Base-by-base conservation (phyloP, 1,140 invertebrate species). In the Drosophila yakuba region DNA sequence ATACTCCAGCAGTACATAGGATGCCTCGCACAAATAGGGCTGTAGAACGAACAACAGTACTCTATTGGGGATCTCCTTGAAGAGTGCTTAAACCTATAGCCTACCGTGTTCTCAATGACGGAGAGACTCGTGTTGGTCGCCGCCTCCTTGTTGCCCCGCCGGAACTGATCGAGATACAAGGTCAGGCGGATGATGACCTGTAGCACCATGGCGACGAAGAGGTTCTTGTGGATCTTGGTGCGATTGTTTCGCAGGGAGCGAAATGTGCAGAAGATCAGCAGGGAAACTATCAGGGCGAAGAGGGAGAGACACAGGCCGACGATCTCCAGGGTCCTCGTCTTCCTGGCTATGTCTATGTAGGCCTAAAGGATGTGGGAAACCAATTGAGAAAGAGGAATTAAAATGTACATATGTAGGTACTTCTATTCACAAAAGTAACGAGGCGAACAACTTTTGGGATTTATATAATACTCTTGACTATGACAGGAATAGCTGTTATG, bases 191-290 rank as follows among this genome's bases (percentile, higher is more conserved):
- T 95, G 25, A 97, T 90, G 2, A 98, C 96, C 92, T 98, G 97
- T 14, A 97, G 94, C 36, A 97, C 93, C 94, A 98, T 97, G 0
- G 97, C 96, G 2, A 97, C 94, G 91, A 98, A 98, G 23, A 98
- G 93, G 84, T 97, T 97, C 89, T 96, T 96, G 90, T 98, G 97
- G 57, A 98, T 97, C 58, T 95, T 94, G 3, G 97, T 98, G 58
- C 97, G 94, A 81, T 97, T 97, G 80, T 98, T 98, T 63, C 96
- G 94, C 32, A 98, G 91, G 45, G 95, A 95, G 77, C 97, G 95
- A 92, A 97, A 98, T 67, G 94, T 94, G 79, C 94, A 96, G 92
- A 98, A 98, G 59, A 98, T 97, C 36, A 95, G 93, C 36, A 98
- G 93, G 0, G 96, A 97, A 32, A 96, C 92, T 5, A 97, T 91